Percentiles rank a stretch among this genome's conserved stretches.
phyloP scores from a whole-genome alignment of 2,113 vertebrate species.

The Bubalus kerabau region DNA sequence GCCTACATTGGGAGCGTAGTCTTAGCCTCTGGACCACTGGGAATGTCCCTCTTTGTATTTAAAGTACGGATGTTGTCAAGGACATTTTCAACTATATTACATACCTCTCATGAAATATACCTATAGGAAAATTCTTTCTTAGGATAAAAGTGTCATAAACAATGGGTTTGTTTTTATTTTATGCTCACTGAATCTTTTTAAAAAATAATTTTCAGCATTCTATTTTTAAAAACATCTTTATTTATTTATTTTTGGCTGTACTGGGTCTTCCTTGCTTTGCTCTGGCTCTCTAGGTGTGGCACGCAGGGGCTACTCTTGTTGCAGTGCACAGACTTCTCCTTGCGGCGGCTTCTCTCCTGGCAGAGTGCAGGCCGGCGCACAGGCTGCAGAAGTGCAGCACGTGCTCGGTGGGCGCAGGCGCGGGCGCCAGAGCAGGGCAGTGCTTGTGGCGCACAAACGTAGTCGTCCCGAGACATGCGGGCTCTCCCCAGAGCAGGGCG shows the following conservation, averaged over 20 bases:
- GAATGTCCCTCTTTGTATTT: not conserved
- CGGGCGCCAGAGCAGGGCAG: too few relatives aligned
- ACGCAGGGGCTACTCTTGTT: too few relatives aligned
- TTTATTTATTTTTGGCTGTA: not conserved
- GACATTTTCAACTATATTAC: not conserved
- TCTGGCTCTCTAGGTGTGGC: not conserved
- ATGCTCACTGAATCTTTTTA: not conserved
- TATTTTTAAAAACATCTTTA: not conserved
- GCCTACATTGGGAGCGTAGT: not conserved
- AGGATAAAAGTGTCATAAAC: not conserved
- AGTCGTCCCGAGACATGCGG: not conserved
- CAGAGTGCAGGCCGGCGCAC: accelerated
- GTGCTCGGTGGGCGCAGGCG: too few relatives aligned
- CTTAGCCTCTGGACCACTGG: not conserved
- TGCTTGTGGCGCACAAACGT: not conserved
- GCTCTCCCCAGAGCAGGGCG: not conserved
- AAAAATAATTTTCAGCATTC: not conserved
- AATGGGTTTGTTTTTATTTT: not conserved
- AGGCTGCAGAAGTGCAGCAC: not conserved
- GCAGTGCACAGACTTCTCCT: accelerated
- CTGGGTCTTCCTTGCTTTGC: not conserved
- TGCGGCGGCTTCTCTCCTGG: not conserved
- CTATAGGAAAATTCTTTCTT: not conserved
- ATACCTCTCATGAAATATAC: not conserved
- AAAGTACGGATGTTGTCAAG: not conserved